Base-by-base conservation (phyloP, 2,888 invertebrate genomes). In the Leistus spinibarbis region DNA sequence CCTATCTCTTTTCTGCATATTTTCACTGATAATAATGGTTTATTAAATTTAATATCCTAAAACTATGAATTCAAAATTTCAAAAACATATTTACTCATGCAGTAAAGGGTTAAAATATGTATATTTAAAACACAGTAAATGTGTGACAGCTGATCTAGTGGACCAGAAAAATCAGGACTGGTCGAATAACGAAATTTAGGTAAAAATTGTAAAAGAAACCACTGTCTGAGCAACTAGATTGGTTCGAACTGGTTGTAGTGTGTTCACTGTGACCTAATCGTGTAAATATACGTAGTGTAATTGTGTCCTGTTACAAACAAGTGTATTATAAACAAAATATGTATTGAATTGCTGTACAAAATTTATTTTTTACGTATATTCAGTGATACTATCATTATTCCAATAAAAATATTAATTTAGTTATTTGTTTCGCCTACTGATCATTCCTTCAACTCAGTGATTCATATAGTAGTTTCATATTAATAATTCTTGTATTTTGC, bases 261-360 rank as follows among this genome's bases (percentile, higher is more conserved):
- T 7, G 24, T 4, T 7, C 3, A 7, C 10, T 40, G 13, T 40
- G 40, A 13, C 10, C 20, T 9, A 57, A 16, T 57, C 57, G 7
- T 57, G 57, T 57, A 57, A 57, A 57, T 57, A 57, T 57, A 57
- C 16, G 57, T 57, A 57, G 17, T 20, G 7, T 19, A 13, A 16
- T 57, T 19, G 20, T 57, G 17, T 19, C 17, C 9, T 57, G 57
- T 57, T 57, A 20, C 20, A 19, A 57, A 5, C 0, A 57, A 16
- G n/a, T 57, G 57, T 57, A 57, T 57, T 57, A 57, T 57, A 57
- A 19, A 57, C 10, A 10, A 10, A 53, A 53, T 10, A 57, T 57
- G 57, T 57, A 19, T 57, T 57, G 20, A 57, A 57, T 20, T 57
- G 57, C 57, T 57, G 57, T 57, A 57, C 57, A 57, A 57, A 57